phyloP scores from a whole-genome alignment of 2,797 vertebrate species.

The Xenopus petersii region DNA sequence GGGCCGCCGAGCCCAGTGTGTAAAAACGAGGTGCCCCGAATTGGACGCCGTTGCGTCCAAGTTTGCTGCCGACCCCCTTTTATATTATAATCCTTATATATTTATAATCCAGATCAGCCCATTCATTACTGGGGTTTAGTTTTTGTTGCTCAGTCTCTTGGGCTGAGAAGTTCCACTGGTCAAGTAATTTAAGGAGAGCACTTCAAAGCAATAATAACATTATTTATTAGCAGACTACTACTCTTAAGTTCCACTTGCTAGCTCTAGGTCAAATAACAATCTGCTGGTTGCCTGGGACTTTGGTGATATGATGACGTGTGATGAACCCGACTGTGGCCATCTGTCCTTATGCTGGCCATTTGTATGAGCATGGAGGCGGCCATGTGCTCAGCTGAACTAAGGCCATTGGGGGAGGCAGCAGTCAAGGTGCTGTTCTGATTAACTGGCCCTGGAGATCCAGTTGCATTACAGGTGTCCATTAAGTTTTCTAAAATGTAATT shows the following conservation, averaged over 20 bases:
- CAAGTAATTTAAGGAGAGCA: no score
- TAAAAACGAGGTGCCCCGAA: no score
- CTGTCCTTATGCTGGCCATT: constrained; percentile 87
- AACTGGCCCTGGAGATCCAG: constrained; percentile 86
- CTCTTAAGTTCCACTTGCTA: not conserved
- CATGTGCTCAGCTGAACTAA: constrained; percentile 88
- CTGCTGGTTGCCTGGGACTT: constrained; percentile 92
- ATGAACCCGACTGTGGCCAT: constrained; percentile 64
- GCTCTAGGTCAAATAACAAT: constrained; percentile 62
- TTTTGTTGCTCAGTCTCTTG: constrained; percentile 38
- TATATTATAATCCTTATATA: constrained; percentile 17
- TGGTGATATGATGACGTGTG: constrained; percentile 95
- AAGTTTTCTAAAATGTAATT: constrained; percentile 74
- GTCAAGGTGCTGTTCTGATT: constrained; percentile 92
- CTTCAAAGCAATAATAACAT: no score
- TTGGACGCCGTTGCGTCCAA: no score
- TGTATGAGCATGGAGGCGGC: constrained; percentile 93
- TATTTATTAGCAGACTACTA: no score
- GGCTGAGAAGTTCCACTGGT: constrained; percentile 41
- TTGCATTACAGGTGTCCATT: constrained; percentile 84
- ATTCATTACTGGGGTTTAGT: constrained; percentile 41
- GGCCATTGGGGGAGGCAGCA: constrained; percentile 76
- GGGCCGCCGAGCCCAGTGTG: no score
- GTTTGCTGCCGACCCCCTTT: no score
- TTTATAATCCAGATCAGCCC: constrained; percentile 44